phyloP scores from a whole-genome alignment of 2,113 vertebrate genomes.

The Phylloscopus whistleri region DNA sequence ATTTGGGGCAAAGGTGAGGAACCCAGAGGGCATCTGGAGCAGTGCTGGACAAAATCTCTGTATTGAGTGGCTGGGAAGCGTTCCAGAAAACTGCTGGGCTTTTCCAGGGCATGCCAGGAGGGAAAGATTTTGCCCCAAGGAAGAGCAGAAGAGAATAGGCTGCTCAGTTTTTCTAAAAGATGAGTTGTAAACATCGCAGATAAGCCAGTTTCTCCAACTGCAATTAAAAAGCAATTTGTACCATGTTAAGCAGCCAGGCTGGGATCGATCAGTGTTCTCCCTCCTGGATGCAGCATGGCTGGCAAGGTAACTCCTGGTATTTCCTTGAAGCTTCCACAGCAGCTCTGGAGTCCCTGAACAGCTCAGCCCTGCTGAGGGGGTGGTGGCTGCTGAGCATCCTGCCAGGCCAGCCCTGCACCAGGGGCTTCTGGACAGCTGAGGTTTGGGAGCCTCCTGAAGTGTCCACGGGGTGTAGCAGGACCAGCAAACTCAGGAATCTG shows the following conservation, averaged over 20 bases:
- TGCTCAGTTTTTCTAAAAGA: not conserved
- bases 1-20: not conserved
- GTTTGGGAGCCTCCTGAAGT: not conserved
- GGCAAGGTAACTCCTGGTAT: not conserved
- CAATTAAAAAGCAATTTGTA: conserved; percentile 20
- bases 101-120: not conserved
- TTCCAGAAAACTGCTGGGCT: not conserved
- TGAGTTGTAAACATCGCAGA: not conserved
- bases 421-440: not conserved
- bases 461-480: not conserved
- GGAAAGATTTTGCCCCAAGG: not conserved
- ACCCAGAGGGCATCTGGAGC: not conserved
- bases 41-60: not conserved
- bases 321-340: not conserved
- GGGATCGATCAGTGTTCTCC: not conserved
- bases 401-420: not conserved
- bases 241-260: not conserved
- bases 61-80: fast-evolving
- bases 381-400: not conserved
- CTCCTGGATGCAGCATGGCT: not conserved
- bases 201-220: not conserved
- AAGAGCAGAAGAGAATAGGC: not conserved
- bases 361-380: not conserved
- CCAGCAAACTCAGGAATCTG: not conserved
- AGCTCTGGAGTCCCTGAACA: not conserved